Evolutionary conservation across 2,113 vertebrate species (phyloP).

Genomic region (Damaliscus lunatus): DNA sequence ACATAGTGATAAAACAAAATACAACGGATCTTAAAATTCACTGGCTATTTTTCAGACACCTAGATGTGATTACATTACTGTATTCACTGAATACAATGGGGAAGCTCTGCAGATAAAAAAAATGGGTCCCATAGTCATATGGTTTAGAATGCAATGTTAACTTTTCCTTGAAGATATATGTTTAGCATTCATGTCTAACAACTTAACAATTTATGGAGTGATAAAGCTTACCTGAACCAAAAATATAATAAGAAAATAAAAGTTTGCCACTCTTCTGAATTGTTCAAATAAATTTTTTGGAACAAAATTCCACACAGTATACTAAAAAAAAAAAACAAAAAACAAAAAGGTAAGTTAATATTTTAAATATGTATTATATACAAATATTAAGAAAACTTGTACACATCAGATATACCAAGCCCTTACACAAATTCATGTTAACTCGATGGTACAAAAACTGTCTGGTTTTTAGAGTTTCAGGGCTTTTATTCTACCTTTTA

Average conservation of each 20-base stretch:
- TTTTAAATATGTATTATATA: not conserved
- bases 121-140: not conserved
- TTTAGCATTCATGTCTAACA: conserved; percentile 1
- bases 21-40: conserved; percentile 1
- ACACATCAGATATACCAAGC: not conserved
- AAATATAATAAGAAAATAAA: conserved; percentile 99
- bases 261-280: conserved; percentile 99
- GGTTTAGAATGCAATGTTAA: conserved; percentile 10
- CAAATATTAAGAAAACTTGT: conserved; percentile 31
- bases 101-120: not conserved
- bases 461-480: not conserved
- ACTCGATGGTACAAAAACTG: not conserved
- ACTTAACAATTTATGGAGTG: not conserved
- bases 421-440: conserved; percentile 27
- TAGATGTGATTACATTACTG: not conserved
- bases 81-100: not conserved
- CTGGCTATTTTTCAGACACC: conserved; percentile 23
- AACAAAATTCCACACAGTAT: conserved; percentile 98
- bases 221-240: conserved; percentile 94
- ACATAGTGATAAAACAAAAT: conserved; percentile 25
- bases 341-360: not conserved
- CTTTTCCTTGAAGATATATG: conserved; percentile 25
- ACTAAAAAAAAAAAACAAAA: conserved; percentile 80
- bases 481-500: conserved; percentile 15
- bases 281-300: conserved; percentile 99